Evolutionary conservation across 2,888 invertebrate species (phyloP).

Genomic region (Oscheius onirici): DNA sequence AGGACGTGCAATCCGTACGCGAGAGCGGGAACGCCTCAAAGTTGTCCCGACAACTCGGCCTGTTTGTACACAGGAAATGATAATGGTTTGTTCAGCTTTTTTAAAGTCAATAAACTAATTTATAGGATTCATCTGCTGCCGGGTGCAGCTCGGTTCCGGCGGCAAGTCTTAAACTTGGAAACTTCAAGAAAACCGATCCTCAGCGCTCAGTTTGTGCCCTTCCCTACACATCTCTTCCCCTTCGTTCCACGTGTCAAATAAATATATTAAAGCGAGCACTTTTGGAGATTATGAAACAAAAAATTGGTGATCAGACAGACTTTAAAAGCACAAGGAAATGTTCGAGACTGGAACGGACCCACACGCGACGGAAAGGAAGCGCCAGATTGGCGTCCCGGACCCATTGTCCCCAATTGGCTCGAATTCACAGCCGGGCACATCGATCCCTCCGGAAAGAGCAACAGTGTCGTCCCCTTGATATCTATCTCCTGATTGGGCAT

Average conservation of each 20-base stretch:
- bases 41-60: slow-evolving; percentile 66
- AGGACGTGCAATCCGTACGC: slow-evolving; percentile 61
- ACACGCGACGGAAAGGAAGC: too few species aligned
- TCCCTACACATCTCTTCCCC: slow-evolving; percentile 14
- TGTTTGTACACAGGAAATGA: slow-evolving; percentile 69
- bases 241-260: slow-evolving; percentile 30
- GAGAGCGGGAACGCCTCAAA: slow-evolving; percentile 66
- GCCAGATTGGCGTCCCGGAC: neutral
- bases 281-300: too few species aligned
- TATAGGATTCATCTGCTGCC: slow-evolving; percentile 66
- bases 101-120: too few species aligned
- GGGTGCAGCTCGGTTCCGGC: slow-evolving; percentile 63
- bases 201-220: slow-evolving; percentile 32
- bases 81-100: slow-evolving; percentile 50
- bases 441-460: slow-evolving; percentile 1
- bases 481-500: too few species aligned
- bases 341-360: too few species aligned
- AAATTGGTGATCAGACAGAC: too few species aligned
- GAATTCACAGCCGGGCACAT: slow-evolving; percentile 1
- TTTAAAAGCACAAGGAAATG: too few species aligned
- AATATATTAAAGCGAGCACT: slow-evolving; percentile 1
- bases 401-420: slow-evolving; percentile 21
- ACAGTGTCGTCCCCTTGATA: too few species aligned
- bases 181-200: slow-evolving; percentile 20
- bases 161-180: slow-evolving; percentile 35